Evolutionary conservation across 2,888 invertebrate species (phyloP).

Genomic region (Nycteola revayana): DNA sequence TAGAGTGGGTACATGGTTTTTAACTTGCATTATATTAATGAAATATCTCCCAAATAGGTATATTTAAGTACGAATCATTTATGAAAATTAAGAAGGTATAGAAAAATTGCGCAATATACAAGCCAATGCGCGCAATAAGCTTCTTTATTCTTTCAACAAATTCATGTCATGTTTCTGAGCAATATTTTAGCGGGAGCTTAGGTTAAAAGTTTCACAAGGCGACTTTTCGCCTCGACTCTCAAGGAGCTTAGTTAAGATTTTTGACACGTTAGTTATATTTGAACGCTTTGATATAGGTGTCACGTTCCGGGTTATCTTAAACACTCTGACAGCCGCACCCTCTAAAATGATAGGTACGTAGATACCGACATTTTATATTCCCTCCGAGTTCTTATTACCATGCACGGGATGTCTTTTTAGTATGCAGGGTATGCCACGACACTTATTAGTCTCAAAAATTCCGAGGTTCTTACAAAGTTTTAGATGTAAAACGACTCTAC

Average conservation of each 20-base stretch:
- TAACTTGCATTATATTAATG: too few relatives aligned
- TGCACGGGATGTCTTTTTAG: constrained; percentile 70
- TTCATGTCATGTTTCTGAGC: constrained; percentile 21
- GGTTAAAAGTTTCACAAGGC: constrained; percentile 24
- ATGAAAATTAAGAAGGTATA: too few relatives aligned
- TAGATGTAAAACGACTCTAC: constrained; percentile 58
- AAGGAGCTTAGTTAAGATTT: constrained; percentile 36
- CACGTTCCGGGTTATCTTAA: constrained; percentile 57
- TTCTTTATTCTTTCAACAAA: constrained; percentile 6
- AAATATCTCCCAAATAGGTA: too few relatives aligned
- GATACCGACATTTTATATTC: constrained; percentile 71
- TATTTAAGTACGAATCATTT: too few relatives aligned
- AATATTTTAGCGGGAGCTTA: constrained; percentile 21
- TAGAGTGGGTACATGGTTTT: too few relatives aligned
- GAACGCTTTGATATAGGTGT: constrained; percentile 53
- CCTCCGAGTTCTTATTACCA: constrained; percentile 67
- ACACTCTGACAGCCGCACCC: constrained; percentile 53
- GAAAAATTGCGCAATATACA: too few relatives aligned
- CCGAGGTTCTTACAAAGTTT: constrained; percentile 64
- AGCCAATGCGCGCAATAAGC: too few relatives aligned
- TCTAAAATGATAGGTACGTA: constrained; percentile 61
- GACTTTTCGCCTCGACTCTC: constrained; percentile 23
- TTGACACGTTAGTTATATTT: constrained; percentile 44
- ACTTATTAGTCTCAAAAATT: constrained; percentile 81
- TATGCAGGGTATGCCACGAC: constrained; percentile 69